Base-by-base conservation (phyloP, 2,797 vertebrate species). In the Loriculus beryllinus region DNA sequence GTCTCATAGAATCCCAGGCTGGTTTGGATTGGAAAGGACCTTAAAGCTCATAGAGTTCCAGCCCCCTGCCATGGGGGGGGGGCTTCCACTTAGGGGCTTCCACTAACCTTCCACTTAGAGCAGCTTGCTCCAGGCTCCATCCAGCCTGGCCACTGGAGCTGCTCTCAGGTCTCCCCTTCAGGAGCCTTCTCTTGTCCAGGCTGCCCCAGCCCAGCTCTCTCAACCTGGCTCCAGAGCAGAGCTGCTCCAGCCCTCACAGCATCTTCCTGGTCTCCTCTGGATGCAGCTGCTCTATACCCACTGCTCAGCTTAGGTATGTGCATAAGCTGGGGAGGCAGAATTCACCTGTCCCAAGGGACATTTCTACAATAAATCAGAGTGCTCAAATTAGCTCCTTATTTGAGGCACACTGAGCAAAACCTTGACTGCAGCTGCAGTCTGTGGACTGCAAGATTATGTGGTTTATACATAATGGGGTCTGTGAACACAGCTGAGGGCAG, bases 291-390 rank as follows among this genome's bases (percentile, higher is more conserved):
- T 10, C 22, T 15, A 5, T 6, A 9, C 6, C 47, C 40, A 45
- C 3, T 68, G 47, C 33, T 10, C 59, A 76, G 7, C 7, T 0
- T 29, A 33, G n/a, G 16, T 15, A 12, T 2, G 0, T 12, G 15
- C 31, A 71, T 20, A 57, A 33, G 11, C 25, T 10, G 14, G 2
- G 12, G 7, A 3, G 1, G 20, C 8, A 31, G 52, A n/a, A 54
- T 18, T 33, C 25, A 68, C 2, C 16, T 64, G 7, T 12, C 14
- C 28, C 43, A 20, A 51, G 8, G 1, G 5, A 19, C 4, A 22
- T 28, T 68, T 39, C 22, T 62, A 54, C 68, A 89, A 79, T 35
- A 82, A 76, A 85, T 9, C 52, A 40, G 45, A 60, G 28, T 18
- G 12, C 25, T 68, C 28, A 52, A 8, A 68, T 48, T 33, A 76